Evolutionary conservation across 2,888 invertebrate genomes (phyloP), one percentile per base, ranked within the genome.

Genomic region (Calameuta pallipes): DNA sequence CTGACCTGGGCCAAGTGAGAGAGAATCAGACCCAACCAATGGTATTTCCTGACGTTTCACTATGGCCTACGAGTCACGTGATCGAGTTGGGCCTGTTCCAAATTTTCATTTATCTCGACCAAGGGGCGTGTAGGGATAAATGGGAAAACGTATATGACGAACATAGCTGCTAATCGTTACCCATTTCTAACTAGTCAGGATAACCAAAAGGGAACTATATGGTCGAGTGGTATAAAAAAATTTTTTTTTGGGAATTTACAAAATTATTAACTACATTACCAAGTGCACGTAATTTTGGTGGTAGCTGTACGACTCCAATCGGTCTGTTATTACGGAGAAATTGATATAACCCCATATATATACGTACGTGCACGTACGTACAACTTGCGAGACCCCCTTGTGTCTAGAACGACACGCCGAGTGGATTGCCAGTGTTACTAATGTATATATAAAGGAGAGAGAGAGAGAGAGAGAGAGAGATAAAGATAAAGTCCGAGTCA

Each of bases 271-370:
- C 1, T 9, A 56, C 56, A 23, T 56, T 23, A 41, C 4, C 4
- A 23, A 31, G 11, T 13, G 70, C 1, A 34, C 30, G 12, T 23
- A 80, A 81, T 85, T 82, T 85, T 85, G 82, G 35, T 34, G 73
- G 81, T 80, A 84, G 75, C 81, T 85, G 83, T 85, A 85, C 85
- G 75, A 69, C 75, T 77, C 78, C 82, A 82, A 85, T 85, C 84
- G 80, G 69, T 31, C 69, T 71, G 78, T 85, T 84, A 83, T 86
- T 84, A 83, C 80, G 71, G 81, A 84, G 83, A 86, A 85, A 85
- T 85, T 86, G 83, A 84, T 85, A 85, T 82, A 86, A 86, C 84
- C 81, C 35, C 81, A 33, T 71, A 36, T 36, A 36, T 36, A 36
- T 75, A 56, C 70, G 37, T 11, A n/a, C 31, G 71, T 69, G 31